Evolutionary conservation across 1,140 invertebrate species (phyloP), one percentile per base, ranked within the genome.

Genomic region (Apis laboriosa): DNA sequence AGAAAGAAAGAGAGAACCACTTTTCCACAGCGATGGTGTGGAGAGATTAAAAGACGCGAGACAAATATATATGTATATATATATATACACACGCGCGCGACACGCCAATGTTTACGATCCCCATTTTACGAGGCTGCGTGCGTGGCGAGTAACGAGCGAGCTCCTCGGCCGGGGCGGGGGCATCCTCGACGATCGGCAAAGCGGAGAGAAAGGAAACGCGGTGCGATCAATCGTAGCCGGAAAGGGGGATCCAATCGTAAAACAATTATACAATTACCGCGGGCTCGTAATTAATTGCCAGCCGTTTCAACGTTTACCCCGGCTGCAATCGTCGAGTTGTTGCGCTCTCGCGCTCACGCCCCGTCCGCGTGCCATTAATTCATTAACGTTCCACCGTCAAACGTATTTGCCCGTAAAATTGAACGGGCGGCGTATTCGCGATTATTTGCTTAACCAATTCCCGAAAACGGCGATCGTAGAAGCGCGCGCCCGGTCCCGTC

Each of bases 221-320:
- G 17, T 1, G 43, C 80, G 73, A 77, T 68, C 80, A 77, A 77
- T 82, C 80, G 80, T 77, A 53, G n/a, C 19, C 34, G 43, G 56
- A 24, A 77, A 34, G 64, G 71, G 66, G 66, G 83, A 77, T 79
- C 80, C 74, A 91, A 91, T 91, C 91, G 90, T 90, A 92, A 91
- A 92, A 92, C 91, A 92, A 92, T 92, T 90, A 92, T 90, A 91
- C 88, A 92, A 91, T 92, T 92, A 90, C 87, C 79, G 86, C 84
- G 63, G 77, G 78, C 77, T 68, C 87, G 90, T 91, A 92, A 92
- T 92, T 92, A 92, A 92, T 91, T 87, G 88, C 82, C 63, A 64
- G 84, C 74, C 87, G 84, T 90, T 92, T 90, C 86, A 86, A 86
- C 86, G 86, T 89, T 90, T 89, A 90, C 89, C 87, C 83, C 85